Percentiles rank a stretch among this genome's conserved stretches.
Conservation (phyloP, 2,113 vertebrate genomes). For the Physeter macrocephalus region DNA sequence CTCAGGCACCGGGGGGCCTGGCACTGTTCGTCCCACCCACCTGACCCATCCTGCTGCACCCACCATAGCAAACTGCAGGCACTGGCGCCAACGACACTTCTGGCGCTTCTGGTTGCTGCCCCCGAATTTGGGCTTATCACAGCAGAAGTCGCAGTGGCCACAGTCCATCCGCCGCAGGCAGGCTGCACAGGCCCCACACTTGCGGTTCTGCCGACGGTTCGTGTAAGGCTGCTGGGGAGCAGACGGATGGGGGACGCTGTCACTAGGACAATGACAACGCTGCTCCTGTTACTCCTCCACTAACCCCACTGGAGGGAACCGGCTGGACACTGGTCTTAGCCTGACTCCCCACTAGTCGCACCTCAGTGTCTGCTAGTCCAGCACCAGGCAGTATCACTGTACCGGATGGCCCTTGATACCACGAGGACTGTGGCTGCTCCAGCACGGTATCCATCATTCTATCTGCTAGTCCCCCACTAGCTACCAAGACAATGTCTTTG, state of each 20-base stretch:
- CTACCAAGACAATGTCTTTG: neutral
- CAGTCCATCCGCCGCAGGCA: conserved; percentile 88
- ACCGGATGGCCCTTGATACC: neutral
- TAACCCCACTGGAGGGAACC: neutral
- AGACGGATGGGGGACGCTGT: neutral
- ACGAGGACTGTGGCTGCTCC: neutral
- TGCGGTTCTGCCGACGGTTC: conserved; percentile 80
- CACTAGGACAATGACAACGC: neutral
- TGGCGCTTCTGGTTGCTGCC: conserved; percentile 92
- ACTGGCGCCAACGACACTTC: conserved; percentile 90
- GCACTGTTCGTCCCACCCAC: neutral
- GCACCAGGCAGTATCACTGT: neutral
- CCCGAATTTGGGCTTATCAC: conserved; percentile 93
- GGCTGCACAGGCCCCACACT: conserved; percentile 88
- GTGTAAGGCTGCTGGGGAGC: conserved; percentile 59
- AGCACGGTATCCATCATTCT: neutral
- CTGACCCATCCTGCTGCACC: conserved; percentile 53
- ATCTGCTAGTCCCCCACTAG: neutral
- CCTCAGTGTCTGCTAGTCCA: neutral
- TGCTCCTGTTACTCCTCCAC: neutral
- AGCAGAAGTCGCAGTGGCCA: conserved; percentile 90
- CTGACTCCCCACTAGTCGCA: neutral
- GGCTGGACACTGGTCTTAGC: neutral
- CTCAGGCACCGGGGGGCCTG: neutral
- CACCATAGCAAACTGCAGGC: conserved; percentile 90